phyloP scores from a whole-genome alignment of 2,888 invertebrate species.

The Apodemia duryi region DNA sequence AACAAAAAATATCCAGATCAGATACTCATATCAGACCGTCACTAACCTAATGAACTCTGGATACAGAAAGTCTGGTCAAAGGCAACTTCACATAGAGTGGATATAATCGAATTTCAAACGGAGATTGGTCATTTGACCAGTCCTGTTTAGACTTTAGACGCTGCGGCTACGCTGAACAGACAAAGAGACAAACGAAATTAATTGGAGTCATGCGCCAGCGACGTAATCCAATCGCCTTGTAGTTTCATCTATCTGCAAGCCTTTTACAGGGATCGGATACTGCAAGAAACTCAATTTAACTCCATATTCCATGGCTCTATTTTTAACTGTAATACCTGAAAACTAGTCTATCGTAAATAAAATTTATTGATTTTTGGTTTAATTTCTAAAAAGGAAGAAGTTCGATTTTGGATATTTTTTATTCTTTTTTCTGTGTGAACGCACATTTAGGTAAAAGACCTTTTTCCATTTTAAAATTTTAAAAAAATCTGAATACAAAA shows the following conservation, averaged over 20 bases:
- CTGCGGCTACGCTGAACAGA: conserved; percentile 42
- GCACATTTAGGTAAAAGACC: too few species aligned
- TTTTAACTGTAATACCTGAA: too few species aligned
- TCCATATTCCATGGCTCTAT: conserved; percentile 19
- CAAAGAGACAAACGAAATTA: conserved; percentile 76
- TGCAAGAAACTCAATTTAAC: conserved; percentile 32
- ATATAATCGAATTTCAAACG: conserved; percentile 64
- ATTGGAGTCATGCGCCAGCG: conserved; percentile 64
- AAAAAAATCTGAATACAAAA: too few species aligned
- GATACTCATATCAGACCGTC: background rate
- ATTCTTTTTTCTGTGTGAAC: too few species aligned
- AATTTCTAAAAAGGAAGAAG: too few species aligned
- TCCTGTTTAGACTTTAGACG: conserved; percentile 55
- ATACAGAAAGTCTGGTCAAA: conserved; percentile 30
- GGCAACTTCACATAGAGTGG: conserved; percentile 39
- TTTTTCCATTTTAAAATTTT: too few species aligned
- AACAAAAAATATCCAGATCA: too few species aligned
- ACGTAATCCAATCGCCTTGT: conserved; percentile 62
- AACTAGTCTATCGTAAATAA: too few species aligned
- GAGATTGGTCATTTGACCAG: conserved; percentile 56
- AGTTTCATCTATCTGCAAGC: conserved; percentile 38
- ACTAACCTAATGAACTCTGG: conserved; percentile 1
- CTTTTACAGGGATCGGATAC: conserved; percentile 48
- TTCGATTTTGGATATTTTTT: too few species aligned
- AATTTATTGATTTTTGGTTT: too few species aligned